Evolutionary conservation across 2,888 invertebrate genomes (phyloP), one percentile per base, ranked within the genome.

Genomic region (Encarsia formosa): DNA sequence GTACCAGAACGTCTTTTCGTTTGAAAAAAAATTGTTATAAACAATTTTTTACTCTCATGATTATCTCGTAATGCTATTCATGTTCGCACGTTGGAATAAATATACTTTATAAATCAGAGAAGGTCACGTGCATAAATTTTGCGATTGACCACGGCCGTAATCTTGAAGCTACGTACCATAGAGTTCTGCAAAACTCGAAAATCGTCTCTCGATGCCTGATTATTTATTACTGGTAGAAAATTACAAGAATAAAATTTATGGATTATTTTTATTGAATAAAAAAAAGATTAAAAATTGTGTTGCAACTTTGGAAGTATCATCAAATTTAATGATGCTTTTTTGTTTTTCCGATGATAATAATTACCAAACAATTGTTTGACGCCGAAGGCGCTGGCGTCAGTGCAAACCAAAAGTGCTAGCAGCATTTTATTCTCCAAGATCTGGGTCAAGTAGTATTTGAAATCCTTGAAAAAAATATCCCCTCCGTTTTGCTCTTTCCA

Each of bases 391-490:
- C 5, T 38, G 34, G n/a, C 35, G 35, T n/a, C 39, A 9, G 39
- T 34, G 38, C 34, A 32, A 16, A 19, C 19, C 13, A 5, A 13
- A 2, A n/a, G 19, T 9, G 19, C 23, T 22, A 5, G 6, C 24
- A 31, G 16, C 37, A 16, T 18, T 15, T 26, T 16, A 16, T 18
- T 20, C 61, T 49, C 56, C 65, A 71, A 71, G 70, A 72, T 73
- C 68, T 72, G 67, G 73, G 71, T 71, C 70, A 68, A 68, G 69
- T 62, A 67, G 66, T 67, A 49, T 57, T 67, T 67, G 64, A 61
- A 63, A 68, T 71, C 71, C 71, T 71, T 73, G 70, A 67, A 44
- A 34, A 35, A 42, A 41, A 39, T 35, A 52, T 48, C 24, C 52
- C 5, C 16, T 34, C n/a, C 39, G 39, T 51, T 54, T 54, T 52